These are phyloP conservation scores for Drosophila phalerata DNA, from an alignment of 2,888 invertebrate genomes.

Conservation along the genomic window DNA sequence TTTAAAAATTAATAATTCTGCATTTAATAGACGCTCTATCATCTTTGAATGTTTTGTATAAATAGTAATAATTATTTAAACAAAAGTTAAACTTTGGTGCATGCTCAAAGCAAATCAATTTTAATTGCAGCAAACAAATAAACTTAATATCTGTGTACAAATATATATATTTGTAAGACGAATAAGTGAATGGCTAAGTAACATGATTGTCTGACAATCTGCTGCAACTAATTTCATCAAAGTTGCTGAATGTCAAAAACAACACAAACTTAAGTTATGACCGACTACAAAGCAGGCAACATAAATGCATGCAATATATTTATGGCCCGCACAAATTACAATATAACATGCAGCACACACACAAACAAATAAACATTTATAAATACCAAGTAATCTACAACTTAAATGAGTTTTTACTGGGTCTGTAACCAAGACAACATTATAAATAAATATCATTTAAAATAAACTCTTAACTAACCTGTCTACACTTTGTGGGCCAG, in stretches of 20 bases:
- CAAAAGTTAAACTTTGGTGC: too few relatives aligned
- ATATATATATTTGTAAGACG: slow-evolving; percentile 1
- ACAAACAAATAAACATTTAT: slow-evolving; percentile 8
- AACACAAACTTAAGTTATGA: slow-evolving; percentile 42
- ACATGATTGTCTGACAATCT: slow-evolving; percentile 23
- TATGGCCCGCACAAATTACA: slow-evolving; percentile 40
- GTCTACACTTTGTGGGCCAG: slow-evolving; percentile 71
- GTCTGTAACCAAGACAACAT: slow-evolving; percentile 58
- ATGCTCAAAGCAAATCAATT: not conserved
- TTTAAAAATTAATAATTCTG: not conserved
- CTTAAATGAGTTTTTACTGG: slow-evolving; percentile 71
- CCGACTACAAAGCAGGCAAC: slow-evolving; percentile 29
- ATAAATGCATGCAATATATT: slow-evolving; percentile 41
- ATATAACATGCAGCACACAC: slow-evolving; percentile 17
- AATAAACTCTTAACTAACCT: slow-evolving; percentile 80
- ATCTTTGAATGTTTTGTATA: not conserved
- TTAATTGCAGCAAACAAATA: not conserved
- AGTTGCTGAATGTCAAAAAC: slow-evolving; percentile 34
- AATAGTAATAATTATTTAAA: not conserved
- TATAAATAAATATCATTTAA: slow-evolving; percentile 79
- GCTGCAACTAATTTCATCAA: slow-evolving; percentile 55
- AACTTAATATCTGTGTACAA: not conserved
- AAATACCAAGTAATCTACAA: slow-evolving; percentile 72
- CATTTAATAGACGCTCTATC: not conserved
- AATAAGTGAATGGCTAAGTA: slow-evolving; percentile 27